Evolutionary conservation across 2,113 vertebrate species (phyloP), one percentile per base, ranked within the genome.

Genomic region (Ictidomys tridecemlineatus): DNA sequence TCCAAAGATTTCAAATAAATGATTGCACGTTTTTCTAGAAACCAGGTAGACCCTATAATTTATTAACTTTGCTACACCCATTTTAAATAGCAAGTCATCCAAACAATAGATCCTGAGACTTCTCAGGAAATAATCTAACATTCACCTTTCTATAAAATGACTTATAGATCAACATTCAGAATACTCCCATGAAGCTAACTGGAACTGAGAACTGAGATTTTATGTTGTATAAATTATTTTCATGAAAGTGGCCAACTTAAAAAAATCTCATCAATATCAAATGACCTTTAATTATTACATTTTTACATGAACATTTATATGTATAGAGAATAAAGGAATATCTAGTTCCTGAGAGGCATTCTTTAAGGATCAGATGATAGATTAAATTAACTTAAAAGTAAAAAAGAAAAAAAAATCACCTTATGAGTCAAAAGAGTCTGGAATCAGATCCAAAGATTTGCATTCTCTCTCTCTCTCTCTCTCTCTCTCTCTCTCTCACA

Each of bases 351-450:
- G 9, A 4, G 70, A 58, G 34, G 79, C 85, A 84, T 56, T 20
- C 2, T 13, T 93, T 84, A 78, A 79, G 24, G 45, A n/a, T 86
- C 74, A 86, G 2, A 78, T 53, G 22, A 78, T 73, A 2, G 69
- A 77, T 53, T 89, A 85, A 63, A 88, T 89, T 80, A 91, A 67
- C 37, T 79, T 89, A 73, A 83, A 90, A 78, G 61, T 4, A 89
- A 85, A 73, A 89, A 89, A 80, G 20, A 51, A 61, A 42, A 24
- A 18, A 51, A 32, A 20, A 24, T 22, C 20, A 56, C 32, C 22
- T 63, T 80, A 65, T 42, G 56, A 37, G 32, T 32, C 48, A 39
- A 67, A 48, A 58, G 16, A 69, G 56, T 8, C 22, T 87, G 53
- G 16, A 1, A 53, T 48, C 4, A 4, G 34, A 26, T 9, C 24